Percentiles rank a stretch among this genome's conserved stretches.
phyloP scores from a whole-genome alignment of 2,113 vertebrate genomes.

The Anolis carolinensis region DNA sequence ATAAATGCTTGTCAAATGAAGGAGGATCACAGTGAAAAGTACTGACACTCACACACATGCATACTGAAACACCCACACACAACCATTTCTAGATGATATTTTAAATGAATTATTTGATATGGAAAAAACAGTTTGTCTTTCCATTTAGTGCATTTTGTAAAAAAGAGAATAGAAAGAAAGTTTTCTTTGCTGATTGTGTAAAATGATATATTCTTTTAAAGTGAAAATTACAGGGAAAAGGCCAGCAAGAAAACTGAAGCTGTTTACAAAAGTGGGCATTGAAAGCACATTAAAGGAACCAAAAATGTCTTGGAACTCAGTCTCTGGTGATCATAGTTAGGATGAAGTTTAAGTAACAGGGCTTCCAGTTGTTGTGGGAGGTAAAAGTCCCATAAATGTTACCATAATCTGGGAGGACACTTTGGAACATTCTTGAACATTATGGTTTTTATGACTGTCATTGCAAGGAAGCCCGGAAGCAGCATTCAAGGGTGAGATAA shows the following conservation, averaged over 20 bases:
- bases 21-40: slow-evolving; percentile 41
- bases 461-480: not conserved
- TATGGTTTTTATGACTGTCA: slow-evolving; percentile 11
- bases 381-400: slow-evolving; percentile 31
- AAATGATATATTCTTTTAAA: slow-evolving; percentile 40
- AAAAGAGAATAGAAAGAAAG: slow-evolving; percentile 44
- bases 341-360: slow-evolving; percentile 36
- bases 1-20: slow-evolving; percentile 44
- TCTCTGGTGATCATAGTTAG: slow-evolving; percentile 35
- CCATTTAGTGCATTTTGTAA: slow-evolving; percentile 26
- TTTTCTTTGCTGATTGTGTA: slow-evolving; percentile 45
- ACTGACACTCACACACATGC: slow-evolving; percentile 38
- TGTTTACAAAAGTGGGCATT: slow-evolving; percentile 25
- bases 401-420: slow-evolving; percentile 47
- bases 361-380: slow-evolving; percentile 32
- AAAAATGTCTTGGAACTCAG: not conserved
- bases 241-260: slow-evolving; percentile 46
- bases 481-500: not conserved
- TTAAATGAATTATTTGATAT: slow-evolving; percentile 55
- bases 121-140: slow-evolving; percentile 25
- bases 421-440: slow-evolving; percentile 52
- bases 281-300: not conserved
- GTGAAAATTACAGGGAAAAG: slow-evolving; percentile 43
- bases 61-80: slow-evolving; percentile 9
- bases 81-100: slow-evolving; percentile 51